Evolutionary conservation across 2,113 vertebrate species (phyloP).

Genomic region (Phyllopteryx taeniolatus): DNA sequence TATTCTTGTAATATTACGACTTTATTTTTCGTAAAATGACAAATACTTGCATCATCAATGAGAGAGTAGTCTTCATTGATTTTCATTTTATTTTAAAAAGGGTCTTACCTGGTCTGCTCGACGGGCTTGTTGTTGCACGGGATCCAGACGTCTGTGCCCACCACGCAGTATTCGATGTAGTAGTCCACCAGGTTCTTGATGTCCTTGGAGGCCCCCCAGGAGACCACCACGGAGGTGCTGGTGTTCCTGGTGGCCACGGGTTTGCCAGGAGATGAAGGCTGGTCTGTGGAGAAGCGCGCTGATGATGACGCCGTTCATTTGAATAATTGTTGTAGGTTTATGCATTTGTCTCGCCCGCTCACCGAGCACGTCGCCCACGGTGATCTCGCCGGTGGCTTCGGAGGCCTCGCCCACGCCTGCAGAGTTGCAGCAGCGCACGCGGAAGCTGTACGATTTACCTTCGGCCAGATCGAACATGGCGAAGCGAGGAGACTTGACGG

Average conservation of each 20-base stretch:
- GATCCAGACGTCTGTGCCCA: conserved; percentile 85
- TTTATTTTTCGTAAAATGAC: no score
- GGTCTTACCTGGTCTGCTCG: conserved; percentile 83
- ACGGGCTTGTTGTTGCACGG: conserved; percentile 98
- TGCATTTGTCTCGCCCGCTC: conserved; percentile 40
- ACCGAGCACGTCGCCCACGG: conserved; percentile 91
- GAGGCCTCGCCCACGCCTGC: conserved; percentile 87
- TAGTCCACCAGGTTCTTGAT: conserved; percentile 86
- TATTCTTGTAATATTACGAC: no score
- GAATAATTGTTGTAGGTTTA: not conserved
- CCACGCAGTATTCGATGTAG: conserved; percentile 85
- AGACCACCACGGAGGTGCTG: conserved; percentile 84
- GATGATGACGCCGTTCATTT: not conserved
- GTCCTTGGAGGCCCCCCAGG: conserved; percentile 84
- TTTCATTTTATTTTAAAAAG: not conserved
- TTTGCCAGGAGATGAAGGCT: conserved; percentile 82
- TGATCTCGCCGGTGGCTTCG: conserved; percentile 78
- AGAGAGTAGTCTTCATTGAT: no score
- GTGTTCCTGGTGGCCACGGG: conserved; percentile 86
- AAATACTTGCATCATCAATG: no score
- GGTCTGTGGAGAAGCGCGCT: conserved; percentile 68
- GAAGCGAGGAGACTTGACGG: conserved; percentile 94
- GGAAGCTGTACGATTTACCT: conserved; percentile 91
- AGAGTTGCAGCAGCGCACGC: conserved; percentile 95
- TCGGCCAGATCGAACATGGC: conserved; percentile 93